Percentiles rank a stretch among this genome's conserved stretches.
Conservation (phyloP, 2,797 vertebrate genomes). For the Gallinago solitaria region DNA sequence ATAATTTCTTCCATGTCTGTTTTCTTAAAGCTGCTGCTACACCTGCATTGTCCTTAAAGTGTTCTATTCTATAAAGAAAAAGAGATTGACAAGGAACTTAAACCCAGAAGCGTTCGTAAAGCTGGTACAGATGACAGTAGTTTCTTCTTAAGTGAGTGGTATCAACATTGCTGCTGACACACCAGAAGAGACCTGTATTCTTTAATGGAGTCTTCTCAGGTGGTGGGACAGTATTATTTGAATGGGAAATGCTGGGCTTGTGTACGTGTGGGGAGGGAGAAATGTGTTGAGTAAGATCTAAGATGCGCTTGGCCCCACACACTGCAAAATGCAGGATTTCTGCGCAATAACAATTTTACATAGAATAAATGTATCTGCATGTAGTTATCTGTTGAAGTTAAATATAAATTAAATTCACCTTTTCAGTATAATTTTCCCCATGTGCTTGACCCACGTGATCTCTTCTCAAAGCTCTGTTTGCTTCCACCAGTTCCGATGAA, state of each 20-base stretch:
- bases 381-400: background rate
- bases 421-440: background rate
- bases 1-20: slow-evolving; percentile 36
- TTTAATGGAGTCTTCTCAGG: background rate
- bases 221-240: background rate
- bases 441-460: background rate
- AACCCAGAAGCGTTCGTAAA: background rate
- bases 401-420: background rate
- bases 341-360: background rate
- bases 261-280: background rate
- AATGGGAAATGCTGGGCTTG: background rate
- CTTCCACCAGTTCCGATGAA: background rate
- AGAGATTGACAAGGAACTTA: background rate
- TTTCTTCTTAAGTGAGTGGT: background rate
- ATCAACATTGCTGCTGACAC: background rate
- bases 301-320: background rate
- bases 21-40: background rate
- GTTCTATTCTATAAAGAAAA: background rate
- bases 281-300: background rate
- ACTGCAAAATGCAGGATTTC: background rate
- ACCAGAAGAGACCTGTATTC: background rate
- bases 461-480: background rate
- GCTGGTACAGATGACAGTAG: background rate
- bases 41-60: background rate
- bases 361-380: background rate